Conservation (phyloP, 2,797 vertebrate species). For the Ispidina lecontei region DNA sequence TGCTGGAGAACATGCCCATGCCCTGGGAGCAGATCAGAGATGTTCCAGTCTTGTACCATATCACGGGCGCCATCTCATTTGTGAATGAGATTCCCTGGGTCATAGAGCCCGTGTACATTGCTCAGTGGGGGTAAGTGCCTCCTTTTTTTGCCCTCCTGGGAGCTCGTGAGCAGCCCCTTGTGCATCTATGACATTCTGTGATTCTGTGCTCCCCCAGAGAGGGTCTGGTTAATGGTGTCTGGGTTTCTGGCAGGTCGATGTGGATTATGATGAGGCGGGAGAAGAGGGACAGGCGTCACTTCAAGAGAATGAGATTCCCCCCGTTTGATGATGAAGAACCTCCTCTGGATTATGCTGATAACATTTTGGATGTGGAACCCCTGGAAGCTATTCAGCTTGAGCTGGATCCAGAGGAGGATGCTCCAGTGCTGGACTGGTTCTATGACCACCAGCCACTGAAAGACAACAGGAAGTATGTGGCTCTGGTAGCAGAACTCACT, state of each 20-base stretch:
- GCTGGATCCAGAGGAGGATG: constrained; percentile 93
- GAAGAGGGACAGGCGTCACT: constrained; percentile 95
- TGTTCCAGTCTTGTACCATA: constrained; percentile 96
- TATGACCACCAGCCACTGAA: constrained; percentile 97
- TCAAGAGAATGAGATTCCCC: constrained; percentile 98
- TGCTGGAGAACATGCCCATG: constrained; percentile 99
- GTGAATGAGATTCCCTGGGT: constrained; percentile 99
- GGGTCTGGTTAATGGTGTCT: rapidly evolving
- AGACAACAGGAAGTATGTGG: constrained; percentile 90
- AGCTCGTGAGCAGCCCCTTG: rapidly evolving
- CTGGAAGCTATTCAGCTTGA: constrained; percentile 98
- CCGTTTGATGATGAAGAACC: constrained; percentile 98
- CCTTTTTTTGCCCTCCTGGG: not conserved
- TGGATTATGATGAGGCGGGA: constrained; percentile 99
- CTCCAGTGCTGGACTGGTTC: constrained; percentile 92
- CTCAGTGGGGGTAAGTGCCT: constrained; percentile 93
- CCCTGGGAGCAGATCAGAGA: constrained; percentile 99
- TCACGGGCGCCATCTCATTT: constrained; percentile 98
- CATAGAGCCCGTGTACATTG: constrained; percentile 97
- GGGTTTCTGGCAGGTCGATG: constrained; percentile 85
- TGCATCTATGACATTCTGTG: too few relatives aligned
- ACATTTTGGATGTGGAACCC: constrained; percentile 97
- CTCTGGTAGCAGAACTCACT: not conserved
- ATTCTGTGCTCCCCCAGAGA: not conserved
- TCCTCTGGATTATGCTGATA: constrained; percentile 97